These are phyloP conservation scores for Odocoileus virginianus DNA, from an alignment of 2,113 vertebrate species.

Conservation along the genomic window DNA sequence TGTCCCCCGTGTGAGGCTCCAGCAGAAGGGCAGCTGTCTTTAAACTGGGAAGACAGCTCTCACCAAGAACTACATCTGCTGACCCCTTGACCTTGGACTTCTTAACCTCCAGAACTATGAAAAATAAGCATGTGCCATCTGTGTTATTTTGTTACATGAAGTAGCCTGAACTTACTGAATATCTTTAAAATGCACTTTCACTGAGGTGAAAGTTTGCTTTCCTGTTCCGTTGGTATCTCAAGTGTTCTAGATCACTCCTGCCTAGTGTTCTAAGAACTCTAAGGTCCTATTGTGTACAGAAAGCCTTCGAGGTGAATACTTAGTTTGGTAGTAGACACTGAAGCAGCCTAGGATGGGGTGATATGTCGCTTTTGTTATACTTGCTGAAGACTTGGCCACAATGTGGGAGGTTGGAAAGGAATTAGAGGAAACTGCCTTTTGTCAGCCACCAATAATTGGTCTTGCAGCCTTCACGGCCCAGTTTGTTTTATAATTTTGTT, in stretches of 20 bases:
- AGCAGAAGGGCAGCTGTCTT: not conserved
- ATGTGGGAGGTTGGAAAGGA: not conserved
- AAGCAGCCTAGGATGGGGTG: not conserved
- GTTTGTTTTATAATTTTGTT: slow-evolving; percentile 48
- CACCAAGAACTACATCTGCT: not conserved
- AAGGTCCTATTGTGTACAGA: not conserved
- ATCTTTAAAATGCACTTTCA: not conserved
- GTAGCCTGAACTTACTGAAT: not conserved
- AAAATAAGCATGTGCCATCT: not conserved
- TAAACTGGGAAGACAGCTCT: not conserved
- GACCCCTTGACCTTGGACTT: not conserved
- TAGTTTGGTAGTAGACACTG: not conserved
- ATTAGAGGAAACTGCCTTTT: not conserved
- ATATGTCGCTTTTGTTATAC: not conserved
- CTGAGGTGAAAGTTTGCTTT: not conserved
- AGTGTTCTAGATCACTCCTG: not conserved
- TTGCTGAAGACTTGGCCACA: not conserved
- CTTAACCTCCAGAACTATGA: not conserved
- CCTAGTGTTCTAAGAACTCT: not conserved
- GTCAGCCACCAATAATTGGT: not conserved
- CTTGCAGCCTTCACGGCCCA: not conserved
- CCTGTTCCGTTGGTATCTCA: not conserved
- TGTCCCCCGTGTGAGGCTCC: not conserved
- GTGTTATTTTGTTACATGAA: not conserved
- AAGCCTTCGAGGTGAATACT: not conserved